Conservation (phyloP, 2,888 invertebrate genomes). For the Dorcus parallelipipedus region DNA sequence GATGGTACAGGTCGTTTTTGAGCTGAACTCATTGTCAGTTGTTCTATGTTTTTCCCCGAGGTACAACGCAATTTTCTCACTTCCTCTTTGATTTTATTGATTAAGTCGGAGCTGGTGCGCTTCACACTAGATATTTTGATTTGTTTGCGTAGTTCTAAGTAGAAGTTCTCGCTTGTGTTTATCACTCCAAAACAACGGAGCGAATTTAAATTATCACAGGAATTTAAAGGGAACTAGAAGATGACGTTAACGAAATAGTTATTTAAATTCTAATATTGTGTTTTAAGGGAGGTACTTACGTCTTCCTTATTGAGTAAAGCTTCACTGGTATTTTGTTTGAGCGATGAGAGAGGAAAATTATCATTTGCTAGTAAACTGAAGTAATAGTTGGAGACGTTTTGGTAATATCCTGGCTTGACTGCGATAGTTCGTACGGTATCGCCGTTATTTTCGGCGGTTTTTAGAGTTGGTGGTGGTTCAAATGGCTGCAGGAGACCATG, state of each 20-base stretch:
- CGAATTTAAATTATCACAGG: background rate
- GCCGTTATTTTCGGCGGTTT: background rate
- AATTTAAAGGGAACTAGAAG: too few relatives aligned
- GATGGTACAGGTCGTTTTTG: constrained; percentile 10
- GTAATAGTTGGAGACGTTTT: too few relatives aligned
- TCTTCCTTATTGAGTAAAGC: too few relatives aligned
- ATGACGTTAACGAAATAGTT: too few relatives aligned
- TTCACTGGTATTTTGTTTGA: too few relatives aligned
- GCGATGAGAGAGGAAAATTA: too few relatives aligned
- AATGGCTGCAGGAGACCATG: constrained; percentile 18
- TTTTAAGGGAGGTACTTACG: too few relatives aligned
- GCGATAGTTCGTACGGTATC: too few relatives aligned
- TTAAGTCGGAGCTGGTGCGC: too few relatives aligned
- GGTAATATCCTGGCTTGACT: background rate
- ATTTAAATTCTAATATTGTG: too few relatives aligned
- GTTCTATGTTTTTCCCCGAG: constrained; percentile 20
- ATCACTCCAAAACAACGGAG: background rate
- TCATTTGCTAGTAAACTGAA: too few relatives aligned
- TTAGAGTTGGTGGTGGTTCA: background rate
- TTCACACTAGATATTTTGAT: background rate
- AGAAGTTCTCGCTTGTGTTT: background rate
- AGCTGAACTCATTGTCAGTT: background rate
- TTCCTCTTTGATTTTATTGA: constrained; percentile 12
- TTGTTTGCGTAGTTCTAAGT: background rate
- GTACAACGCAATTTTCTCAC: constrained; percentile 21